Evolutionary conservation across 2,113 vertebrate genomes (phyloP).

Genomic region (Theristicus caerulescens): DNA sequence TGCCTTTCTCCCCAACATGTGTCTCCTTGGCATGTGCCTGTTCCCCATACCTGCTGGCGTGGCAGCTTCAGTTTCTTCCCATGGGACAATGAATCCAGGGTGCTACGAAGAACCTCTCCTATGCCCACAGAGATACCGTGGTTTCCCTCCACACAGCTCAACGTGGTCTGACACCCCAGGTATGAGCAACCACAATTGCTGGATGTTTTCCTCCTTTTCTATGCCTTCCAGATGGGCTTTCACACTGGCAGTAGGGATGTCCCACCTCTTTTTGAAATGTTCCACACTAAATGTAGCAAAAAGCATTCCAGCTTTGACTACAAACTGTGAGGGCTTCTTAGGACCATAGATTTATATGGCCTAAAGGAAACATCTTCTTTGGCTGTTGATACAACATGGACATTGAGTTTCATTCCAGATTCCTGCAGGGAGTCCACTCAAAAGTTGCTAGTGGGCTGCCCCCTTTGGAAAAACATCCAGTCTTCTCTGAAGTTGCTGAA

Average conservation of each 20-base stretch:
- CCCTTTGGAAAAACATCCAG: background rate
- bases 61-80: background rate
- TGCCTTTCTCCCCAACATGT: background rate
- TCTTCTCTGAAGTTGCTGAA: background rate
- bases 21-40: background rate
- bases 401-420: background rate
- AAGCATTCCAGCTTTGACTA: background rate
- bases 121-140: background rate
- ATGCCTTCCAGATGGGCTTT: background rate
- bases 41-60: rapidly evolving
- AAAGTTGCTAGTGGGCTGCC: background rate
- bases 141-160: background rate
- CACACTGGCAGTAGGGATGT: background rate
- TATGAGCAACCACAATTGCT: background rate
- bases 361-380: background rate
- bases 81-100: background rate
- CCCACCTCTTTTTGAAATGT: background rate
- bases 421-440: background rate
- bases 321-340: background rate
- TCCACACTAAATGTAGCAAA: background rate
- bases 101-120: background rate
- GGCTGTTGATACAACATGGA: background rate
- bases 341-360: background rate
- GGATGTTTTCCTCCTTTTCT: background rate
- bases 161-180: background rate